These are phyloP conservation scores for Druceiella hillmani DNA, from an alignment of 2,888 invertebrate genomes.

Conservation along the genomic window DNA sequence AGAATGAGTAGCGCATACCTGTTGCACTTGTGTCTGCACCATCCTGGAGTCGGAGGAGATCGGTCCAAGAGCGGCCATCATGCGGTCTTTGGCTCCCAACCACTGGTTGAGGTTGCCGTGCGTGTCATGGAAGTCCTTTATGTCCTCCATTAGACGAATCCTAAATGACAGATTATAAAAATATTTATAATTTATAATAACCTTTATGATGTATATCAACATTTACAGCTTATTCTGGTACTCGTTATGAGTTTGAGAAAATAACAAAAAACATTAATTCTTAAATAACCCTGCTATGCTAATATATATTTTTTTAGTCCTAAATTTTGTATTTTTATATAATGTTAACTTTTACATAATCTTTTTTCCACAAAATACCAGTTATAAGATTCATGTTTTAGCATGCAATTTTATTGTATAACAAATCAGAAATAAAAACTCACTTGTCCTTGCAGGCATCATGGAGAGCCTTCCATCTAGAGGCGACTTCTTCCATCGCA, in stretches of 20 bases:
- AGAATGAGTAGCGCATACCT: too few species aligned
- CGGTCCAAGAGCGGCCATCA: slow-evolving; percentile 92
- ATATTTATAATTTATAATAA: too few species aligned
- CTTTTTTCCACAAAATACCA: neutral
- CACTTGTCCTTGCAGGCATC: slow-evolving; percentile 70
- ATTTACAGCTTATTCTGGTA: neutral
- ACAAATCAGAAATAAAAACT: slow-evolving; percentile 27
- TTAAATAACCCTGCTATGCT: too few species aligned
- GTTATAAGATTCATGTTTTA: slow-evolving; percentile 6
- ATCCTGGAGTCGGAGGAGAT: slow-evolving; percentile 94
- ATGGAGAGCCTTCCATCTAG: slow-evolving; percentile 80
- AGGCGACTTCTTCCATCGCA: slow-evolving; percentile 76
- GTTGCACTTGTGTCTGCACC: slow-evolving; percentile 94
- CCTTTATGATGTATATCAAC: neutral
- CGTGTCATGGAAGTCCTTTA: slow-evolving; percentile 89
- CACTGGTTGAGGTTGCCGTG: slow-evolving; percentile 80
- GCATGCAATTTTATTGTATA: neutral
- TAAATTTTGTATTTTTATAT: neutral
- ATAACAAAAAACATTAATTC: too few species aligned
- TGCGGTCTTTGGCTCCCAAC: slow-evolving; percentile 89
- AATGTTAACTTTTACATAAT: neutral
- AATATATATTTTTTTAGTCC: neutral
- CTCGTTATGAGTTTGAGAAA: too few species aligned
- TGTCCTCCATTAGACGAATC: slow-evolving; percentile 73
- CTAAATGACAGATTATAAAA: slow-evolving; percentile 28